Base-by-base conservation (phyloP, 2,888 invertebrate genomes). In the Tricholauxania praeusta region DNA sequence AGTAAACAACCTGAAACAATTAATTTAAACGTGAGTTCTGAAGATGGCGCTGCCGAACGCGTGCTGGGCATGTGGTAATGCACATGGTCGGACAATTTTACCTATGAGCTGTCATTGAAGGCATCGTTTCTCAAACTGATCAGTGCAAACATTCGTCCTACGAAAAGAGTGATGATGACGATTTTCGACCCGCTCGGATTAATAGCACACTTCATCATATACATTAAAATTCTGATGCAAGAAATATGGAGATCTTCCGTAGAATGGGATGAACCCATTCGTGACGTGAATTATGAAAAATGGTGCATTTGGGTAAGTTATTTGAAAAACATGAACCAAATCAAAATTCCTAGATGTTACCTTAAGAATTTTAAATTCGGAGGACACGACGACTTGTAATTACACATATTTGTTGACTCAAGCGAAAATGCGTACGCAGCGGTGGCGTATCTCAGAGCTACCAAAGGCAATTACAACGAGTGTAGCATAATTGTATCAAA, bases 331-430 rank as follows among this genome's bases (percentile, higher is more conserved):
- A 68, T 79, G 12, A 74, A 77, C 55, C 66, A 74, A 12, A 22
- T 80, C 5, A 49, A 68, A 12, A 79, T 80, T 15, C 78, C 77
- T 14, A 65, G 79, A 47, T 79, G 77, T 22, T 80, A 79, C 14
- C 14, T 55, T 3, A 69, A 74, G 5, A 28, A 63, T 51, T 64
- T 66, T 19, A 52, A 39, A 12, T 17, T 74, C 15, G 52, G 32
- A 32, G 7, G 7, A 32, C 32, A 32, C 7, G 32, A 39, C 8
- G 5, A 39, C 39, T 39, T 39, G 57, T 71, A 71, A 68, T 32
- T 78, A 5, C 75, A 76, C 60, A 73, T 74, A 48, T 75, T 72
- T 49, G 72, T 72, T 7, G 77, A 74, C 22, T 73, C 75, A 1
- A 74, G 74, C 48, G 76, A 75, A 55, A 51, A 52, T 52, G 75